Base-by-base conservation (phyloP, 2,797 vertebrate genomes). In the Telmatherina bonti region DNA sequence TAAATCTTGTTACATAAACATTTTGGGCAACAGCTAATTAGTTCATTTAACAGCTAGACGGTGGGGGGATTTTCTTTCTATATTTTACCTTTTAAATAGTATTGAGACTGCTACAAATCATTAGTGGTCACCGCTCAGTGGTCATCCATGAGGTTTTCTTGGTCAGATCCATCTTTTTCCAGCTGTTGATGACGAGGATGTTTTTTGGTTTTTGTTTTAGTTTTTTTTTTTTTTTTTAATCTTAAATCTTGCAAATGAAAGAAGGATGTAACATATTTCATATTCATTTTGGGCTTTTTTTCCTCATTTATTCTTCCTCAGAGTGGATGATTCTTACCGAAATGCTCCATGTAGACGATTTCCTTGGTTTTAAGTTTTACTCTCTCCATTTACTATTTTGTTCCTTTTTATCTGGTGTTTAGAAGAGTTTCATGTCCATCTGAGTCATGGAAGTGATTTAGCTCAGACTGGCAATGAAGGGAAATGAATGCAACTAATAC, bases 401-500 rank as follows among this genome's bases (percentile, higher is more conserved):
- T 31, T 22, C n/a, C 10, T n/a, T 43, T 60, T 20, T 12, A 18
- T 35, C 62, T 3, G 1, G 16, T 20, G 74, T 43, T 71, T 58
- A 15, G 11, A 54, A 18, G 15, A 8, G 12, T 67, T 70, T 62
- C 11, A n/a, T 35, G 49, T 63, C 33, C 12, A 18, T 27, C 49
- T 22, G 13, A 43, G 47, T 20, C 0, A 0, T 71, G 62, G 45
- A 73, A 30, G 30, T 35, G 69, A 59, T 58, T 52, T 41, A 52
- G 3, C 59, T 47, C 13, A 51, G 35, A n/a, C 7, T 71, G 72
- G 53, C 67, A 47, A 15, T 45, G 63, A 43, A 79, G 70, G 51
- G 7, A 65, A 74, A 78, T 80, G 70, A 87, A 81, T 78, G 76
- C 61, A 47, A 56, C 36, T 7, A 51, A 54, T 82, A 56, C 67